Evolutionary conservation across 2,888 invertebrate genomes (phyloP), one percentile per base, ranked within the genome.

Genomic region (Meteorus colon): DNA sequence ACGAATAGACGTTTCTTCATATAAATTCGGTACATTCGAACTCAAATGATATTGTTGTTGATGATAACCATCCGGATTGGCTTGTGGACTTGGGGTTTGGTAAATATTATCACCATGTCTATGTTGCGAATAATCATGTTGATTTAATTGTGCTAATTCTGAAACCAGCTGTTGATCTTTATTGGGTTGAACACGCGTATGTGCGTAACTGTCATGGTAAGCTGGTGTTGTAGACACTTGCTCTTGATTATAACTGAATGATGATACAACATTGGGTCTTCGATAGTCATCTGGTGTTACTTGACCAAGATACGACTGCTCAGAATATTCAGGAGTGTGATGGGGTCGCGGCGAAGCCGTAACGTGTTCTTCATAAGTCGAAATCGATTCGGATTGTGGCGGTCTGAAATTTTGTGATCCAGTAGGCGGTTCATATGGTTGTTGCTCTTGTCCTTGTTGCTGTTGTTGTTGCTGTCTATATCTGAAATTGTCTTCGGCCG

Each of bases 151-250:
- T 60, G 79, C 78, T n/a, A 81, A 69, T 31, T 83, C 81, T 45
- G 83, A 73, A 0, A 31, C 27, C 70, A 37, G 77, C 79, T 72
- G 76, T 19, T 81, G 77, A 24, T 82, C 79, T 69, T 81, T 79
- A 37, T 71, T 73, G 2, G 78, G 74, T 4, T 83, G 77, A 8
- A 82, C 81, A 12, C 81, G 75, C 16, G 75, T 75, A 45, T 82
- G 77, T 10, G 78, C 51, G 31, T 77, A 79, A 51, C 80, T 80
- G 6, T 84, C 80, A 31, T 82, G 77, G 71, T 83, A 82, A 27
- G 73, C 79, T 16, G 84, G 83, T 2, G 84, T 86, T 31, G 83
- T 83, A 14, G 82, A 82, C 0, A 81, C 72, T 51, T 80, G 55
- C 16, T 68, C 77, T 5, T 80, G 71, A 19, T 81, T 81, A 48